Evolutionary conservation across 2,797 vertebrate species (phyloP).

Genomic region (Channallabes apus): DNA sequence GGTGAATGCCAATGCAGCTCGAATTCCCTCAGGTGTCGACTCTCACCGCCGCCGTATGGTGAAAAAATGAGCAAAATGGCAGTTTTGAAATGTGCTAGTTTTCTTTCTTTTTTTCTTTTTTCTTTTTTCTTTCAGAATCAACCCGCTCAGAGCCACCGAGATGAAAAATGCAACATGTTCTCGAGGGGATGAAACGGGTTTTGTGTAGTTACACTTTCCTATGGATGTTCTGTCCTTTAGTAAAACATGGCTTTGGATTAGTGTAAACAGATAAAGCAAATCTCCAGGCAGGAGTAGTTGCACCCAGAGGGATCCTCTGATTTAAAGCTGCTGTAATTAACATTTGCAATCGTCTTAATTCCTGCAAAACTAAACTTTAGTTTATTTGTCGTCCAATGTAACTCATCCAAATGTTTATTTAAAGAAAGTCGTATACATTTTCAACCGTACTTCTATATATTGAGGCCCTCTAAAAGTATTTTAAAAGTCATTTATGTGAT

Average conservation of each 20-base stretch:
- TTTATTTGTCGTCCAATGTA: too few relatives aligned
- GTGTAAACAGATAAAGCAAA: neutral
- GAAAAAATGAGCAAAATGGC: slow-evolving; percentile 48
- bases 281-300: neutral
- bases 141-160: neutral
- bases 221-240: neutral
- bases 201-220: neutral
- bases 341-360: neutral
- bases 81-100: slow-evolving; percentile 37
- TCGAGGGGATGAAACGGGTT: neutral
- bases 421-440: neutral
- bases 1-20: slow-evolving; percentile 56
- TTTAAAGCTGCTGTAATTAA: slow-evolving; percentile 4
- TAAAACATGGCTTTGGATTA: neutral
- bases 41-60: slow-evolving; percentile 25
- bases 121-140: neutral
- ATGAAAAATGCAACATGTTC: neutral
- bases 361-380: neutral
- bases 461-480: neutral
- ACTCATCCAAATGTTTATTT: neutral
- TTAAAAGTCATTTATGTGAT: neutral
- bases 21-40: slow-evolving; percentile 42
- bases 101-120: slow-evolving; percentile 33
- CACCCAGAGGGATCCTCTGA: neutral
- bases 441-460: neutral